Percentiles rank a stretch among this genome's conserved stretches.
These are phyloP conservation scores for Aplysina aerophoba DNA, from an alignment of 37 sponge, comb jelly and placozoan species.

Conservation along the genomic window DNA sequence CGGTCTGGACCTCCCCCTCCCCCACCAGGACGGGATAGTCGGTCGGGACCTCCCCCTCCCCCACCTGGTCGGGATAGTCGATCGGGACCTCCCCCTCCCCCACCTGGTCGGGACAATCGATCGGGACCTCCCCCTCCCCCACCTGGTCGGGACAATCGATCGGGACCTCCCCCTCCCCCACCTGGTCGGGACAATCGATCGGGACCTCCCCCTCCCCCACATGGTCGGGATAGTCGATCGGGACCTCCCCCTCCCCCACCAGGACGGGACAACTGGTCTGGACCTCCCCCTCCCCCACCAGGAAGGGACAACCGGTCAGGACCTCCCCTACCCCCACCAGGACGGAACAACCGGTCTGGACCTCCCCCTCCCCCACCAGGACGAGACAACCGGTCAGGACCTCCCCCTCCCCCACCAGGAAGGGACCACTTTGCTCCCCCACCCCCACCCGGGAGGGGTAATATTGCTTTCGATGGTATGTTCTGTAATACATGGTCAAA, in stretches of 20 bases:
- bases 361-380: slow-evolving; percentile 63
- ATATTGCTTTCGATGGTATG: not conserved
- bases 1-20: slow-evolving; percentile 21
- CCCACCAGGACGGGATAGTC: slow-evolving; percentile 14
- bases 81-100: slow-evolving; percentile 44
- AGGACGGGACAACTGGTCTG: not conserved
- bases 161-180: slow-evolving; percentile 29
- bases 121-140: slow-evolving; percentile 36
- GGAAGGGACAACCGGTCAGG: not conserved
- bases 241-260: slow-evolving; percentile 37
- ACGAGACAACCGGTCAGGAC: not conserved
- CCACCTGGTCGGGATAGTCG: slow-evolving; percentile 29
- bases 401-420: not conserved
- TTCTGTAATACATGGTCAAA: not conserved
- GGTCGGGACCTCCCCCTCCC: slow-evolving; percentile 47
- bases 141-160: too few relatives aligned
- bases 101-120: slow-evolving; percentile 22
- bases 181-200: slow-evolving; percentile 1
- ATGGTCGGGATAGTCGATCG: not conserved
- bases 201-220: slow-evolving; percentile 45
- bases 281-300: slow-evolving; percentile 16
- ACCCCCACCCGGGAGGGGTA: too few relatives aligned
- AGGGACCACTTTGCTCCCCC: not conserved
- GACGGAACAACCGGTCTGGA: slow-evolving; percentile 46
- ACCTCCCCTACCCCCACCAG: slow-evolving; percentile 49